Evolutionary conservation across 2,113 vertebrate species (phyloP).

Genomic region (Henicopernis longicauda): DNA sequence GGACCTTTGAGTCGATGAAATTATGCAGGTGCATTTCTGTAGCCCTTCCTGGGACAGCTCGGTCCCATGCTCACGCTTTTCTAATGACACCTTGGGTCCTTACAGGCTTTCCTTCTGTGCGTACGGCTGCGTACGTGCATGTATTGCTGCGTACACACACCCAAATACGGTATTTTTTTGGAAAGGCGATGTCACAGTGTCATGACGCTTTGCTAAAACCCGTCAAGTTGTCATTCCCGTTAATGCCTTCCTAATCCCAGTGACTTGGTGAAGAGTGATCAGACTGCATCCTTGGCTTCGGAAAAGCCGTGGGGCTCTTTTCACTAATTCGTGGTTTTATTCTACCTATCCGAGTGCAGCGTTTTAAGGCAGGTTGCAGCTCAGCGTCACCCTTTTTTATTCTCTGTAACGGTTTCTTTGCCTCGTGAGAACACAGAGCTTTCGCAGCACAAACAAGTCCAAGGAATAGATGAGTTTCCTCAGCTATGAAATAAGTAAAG

Average conservation of each 20-base stretch:
- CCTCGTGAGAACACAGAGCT: neutral
- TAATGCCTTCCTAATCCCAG: neutral
- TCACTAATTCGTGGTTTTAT: neutral
- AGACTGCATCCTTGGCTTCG: neutral
- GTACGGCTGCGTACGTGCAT: fast-evolving
- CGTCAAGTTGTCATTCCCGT: neutral
- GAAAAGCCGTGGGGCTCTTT: neutral
- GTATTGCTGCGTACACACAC: neutral
- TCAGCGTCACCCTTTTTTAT: neutral
- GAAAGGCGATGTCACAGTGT: neutral
- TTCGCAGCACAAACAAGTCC: neutral
- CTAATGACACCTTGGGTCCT: neutral
- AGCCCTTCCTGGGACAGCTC: neutral
- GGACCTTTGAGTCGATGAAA: neutral
- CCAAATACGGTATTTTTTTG: neutral
- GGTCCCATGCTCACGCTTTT: fast-evolving
- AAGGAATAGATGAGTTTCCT: neutral
- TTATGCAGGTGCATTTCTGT: neutral
- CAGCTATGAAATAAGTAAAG: neutral
- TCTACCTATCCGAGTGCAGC: fast-evolving
- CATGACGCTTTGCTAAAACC: neutral
- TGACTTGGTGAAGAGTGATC: neutral
- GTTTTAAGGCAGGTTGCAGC: neutral
- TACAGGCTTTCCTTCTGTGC: neutral
- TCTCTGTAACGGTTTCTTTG: neutral